Conservation (phyloP, 1,140 invertebrate genomes). For the Saccostrea echinata region DNA sequence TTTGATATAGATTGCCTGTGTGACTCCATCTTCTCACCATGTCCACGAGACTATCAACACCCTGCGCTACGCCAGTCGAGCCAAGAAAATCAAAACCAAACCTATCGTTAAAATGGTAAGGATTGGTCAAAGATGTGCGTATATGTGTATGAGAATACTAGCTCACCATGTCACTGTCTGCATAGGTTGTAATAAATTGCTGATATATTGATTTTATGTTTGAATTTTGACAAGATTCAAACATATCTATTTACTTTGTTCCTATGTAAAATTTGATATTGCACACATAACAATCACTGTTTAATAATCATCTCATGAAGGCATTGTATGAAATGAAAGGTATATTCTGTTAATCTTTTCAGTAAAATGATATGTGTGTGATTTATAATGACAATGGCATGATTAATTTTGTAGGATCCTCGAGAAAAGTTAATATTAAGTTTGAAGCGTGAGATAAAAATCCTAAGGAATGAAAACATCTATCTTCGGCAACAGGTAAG, state of each 20-base stretch:
- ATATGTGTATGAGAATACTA: background rate
- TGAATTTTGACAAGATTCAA: too few relatives aligned
- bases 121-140: constrained; percentile 42
- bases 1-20: constrained; percentile 76
- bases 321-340: background rate
- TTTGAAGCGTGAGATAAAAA: constrained; percentile 89
- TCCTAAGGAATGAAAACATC: constrained; percentile 78
- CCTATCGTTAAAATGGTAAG: constrained; percentile 87
- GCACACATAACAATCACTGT: background rate
- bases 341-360: background rate
- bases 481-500: constrained; percentile 77
- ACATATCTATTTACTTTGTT: too few relatives aligned
- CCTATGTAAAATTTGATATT: background rate
- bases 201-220: too few relatives aligned
- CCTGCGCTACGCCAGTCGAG: constrained; percentile 78
- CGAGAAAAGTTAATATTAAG: constrained; percentile 94
- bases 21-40: constrained; percentile 77
- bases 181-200: background rate
- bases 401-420: constrained; percentile 86
- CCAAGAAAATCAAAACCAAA: constrained; percentile 79
- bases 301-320: background rate
- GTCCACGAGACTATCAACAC: constrained; percentile 79
- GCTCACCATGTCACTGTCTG: background rate
- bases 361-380: background rate
- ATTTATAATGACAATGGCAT: constrained; percentile 6